These are phyloP conservation scores for Cichlasoma orientale DNA, from an alignment of 2,797 vertebrate genomes.

Conservation along the genomic window DNA sequence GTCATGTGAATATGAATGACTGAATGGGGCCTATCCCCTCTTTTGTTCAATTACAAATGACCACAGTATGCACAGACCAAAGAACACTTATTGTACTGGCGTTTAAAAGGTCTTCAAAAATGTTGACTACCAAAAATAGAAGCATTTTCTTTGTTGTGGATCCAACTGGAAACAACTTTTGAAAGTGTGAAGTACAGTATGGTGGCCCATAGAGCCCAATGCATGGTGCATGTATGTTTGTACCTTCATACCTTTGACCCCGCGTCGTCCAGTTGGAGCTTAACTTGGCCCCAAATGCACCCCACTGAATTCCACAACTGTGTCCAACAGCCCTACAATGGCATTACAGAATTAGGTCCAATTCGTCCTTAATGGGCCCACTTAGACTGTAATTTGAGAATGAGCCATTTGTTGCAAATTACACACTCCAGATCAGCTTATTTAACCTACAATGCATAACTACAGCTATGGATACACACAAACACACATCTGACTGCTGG, in stretches of 20 bases:
- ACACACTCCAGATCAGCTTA: conserved; percentile 51
- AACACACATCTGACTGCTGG: neutral
- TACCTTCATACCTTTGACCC: neutral
- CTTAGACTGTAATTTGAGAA: conserved; percentile 67
- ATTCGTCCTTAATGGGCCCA: conserved; percentile 68
- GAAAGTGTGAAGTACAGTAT: too few relatives aligned
- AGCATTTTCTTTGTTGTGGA: too few relatives aligned
- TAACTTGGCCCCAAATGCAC: conserved; percentile 15
- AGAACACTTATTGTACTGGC: too few relatives aligned
- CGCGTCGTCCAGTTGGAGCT: neutral
- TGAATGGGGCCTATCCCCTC: too few relatives aligned
- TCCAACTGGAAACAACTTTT: too few relatives aligned
- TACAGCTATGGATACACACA: neutral
- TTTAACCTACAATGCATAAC: conserved; percentile 38
- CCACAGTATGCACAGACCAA: too few relatives aligned
- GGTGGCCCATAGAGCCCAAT: too few relatives aligned
- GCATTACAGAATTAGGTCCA: conserved; percentile 57
- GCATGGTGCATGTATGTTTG: too few relatives aligned
- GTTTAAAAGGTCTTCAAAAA: too few relatives aligned
- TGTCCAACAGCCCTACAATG: conserved; percentile 33
- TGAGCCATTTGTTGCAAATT: conserved; percentile 64
- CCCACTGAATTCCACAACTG: conserved; percentile 27
- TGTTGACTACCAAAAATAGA: too few relatives aligned
- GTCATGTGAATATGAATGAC: too few relatives aligned
- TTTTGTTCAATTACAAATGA: too few relatives aligned